Evolutionary conservation across 2,888 invertebrate species (phyloP), one percentile per base, ranked within the genome.

Genomic region (Cerceris ruficornis): DNA sequence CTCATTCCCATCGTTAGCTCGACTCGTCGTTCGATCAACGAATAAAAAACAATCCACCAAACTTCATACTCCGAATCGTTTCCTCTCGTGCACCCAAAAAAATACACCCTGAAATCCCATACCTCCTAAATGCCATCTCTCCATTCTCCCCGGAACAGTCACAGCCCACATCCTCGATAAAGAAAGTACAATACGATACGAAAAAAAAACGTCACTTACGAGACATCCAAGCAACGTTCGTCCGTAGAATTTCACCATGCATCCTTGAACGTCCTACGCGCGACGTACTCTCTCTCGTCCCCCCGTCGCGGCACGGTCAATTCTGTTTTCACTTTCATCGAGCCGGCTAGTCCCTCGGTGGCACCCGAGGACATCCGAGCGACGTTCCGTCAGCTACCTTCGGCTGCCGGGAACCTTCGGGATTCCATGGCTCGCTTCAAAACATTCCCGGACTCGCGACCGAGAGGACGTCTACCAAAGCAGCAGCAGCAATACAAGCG

Each of bases 281-380:
- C 79, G 76, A 75, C 81, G 75, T 81, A 83, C 83, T 72, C 71
- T 64, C 61, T 50, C 58, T 65, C 78, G 66, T 81, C 78, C 75
- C 73, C 64, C 68, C 70, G 58, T 69, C 55, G 41, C 65, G 57
- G 69, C 46, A 60, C 60, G 69, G 69, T 60, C 64, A 76, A 68
- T 74, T 69, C 61, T 82, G 83, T 83, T 85, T 84, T 85, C 86
- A 85, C 85, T 86, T 85, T 85, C 85, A 78, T 86, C 82, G 82
- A 80, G 58, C 80, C 75, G 74, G 71, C 66, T 41, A 67, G 57
- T 66, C 68, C 69, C 81, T 72, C 73, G 77, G 62, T 50, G 65
- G 54, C 66, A 66, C 69, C 60, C 75, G 58, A 60, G 75, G 57
- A 60, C 67, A 75, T 75, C 66, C 71, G 80, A 49, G 59, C 84